A percentile compares a stretch with the other conserved stretches of the same genome.
These are phyloP conservation scores for Portevinia maculata DNA, from an alignment of 2,888 invertebrate species.

Conservation along the genomic window DNA sequence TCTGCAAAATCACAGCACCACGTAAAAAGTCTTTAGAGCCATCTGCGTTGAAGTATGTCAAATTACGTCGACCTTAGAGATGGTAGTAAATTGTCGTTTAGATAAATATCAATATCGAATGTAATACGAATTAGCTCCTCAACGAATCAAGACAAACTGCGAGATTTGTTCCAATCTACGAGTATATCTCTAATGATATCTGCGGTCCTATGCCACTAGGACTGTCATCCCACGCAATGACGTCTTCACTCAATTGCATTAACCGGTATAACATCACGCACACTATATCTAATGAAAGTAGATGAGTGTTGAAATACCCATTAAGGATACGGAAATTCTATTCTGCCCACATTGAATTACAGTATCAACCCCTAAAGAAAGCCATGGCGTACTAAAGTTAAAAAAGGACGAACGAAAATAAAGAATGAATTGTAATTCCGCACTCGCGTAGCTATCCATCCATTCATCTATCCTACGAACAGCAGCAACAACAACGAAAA, in stretches of 20 bases:
- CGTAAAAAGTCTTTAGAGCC: no score
- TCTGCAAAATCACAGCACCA: no score
- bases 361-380: conserved; percentile 4
- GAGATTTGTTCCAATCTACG: conserved; percentile 3
- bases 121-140: background rate
- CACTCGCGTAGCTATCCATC: conserved; percentile 38
- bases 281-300: conserved; percentile 45
- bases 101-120: background rate
- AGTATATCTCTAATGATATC: conserved; percentile 21
- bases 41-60: no score
- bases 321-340: conserved; percentile 65
- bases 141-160: conserved; percentile 18
- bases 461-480: conserved; percentile 39
- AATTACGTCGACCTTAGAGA: no score
- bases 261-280: conserved; percentile 45
- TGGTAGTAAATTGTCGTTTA: no score
- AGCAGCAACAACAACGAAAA: conserved; percentile 13
- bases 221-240: conserved; percentile 29
- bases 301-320: conserved; percentile 56
- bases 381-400: background rate
- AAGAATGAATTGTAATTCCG: conserved; percentile 50
- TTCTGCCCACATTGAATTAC: conserved; percentile 58
- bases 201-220: background rate
- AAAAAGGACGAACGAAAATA: conserved; percentile 9
- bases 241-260: conserved; percentile 57